Base-by-base conservation (phyloP, 2,113 vertebrate genomes). In the Triplophysa siluroides region DNA sequence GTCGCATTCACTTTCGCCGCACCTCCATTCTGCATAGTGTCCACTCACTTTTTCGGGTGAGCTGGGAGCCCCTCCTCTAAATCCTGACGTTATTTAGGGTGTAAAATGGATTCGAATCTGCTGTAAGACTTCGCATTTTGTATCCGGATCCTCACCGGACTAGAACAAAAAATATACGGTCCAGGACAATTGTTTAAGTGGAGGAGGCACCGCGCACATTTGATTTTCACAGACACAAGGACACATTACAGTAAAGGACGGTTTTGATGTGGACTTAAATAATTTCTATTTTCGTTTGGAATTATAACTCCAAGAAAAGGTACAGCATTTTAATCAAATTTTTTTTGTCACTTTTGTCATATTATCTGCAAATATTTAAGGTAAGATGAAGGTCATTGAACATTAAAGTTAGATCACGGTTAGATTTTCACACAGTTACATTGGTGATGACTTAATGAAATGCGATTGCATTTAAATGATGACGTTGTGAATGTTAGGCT, bases 101-200 rank as follows among this genome's bases (percentile, higher is more conserved):
- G 93, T 94, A 92, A 87, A 89, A 90, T 92, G 93, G 92, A 94
- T 93, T 95, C 94, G 93, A 95, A 94, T 93, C 95, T 94, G 92
- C 91, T 92, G 91, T 90, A 90, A 86, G 87, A 90, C 90, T 89
- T 84, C 83, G 83, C 90, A 91, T 88, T 85, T 84, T 87, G 83
- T 83, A 88, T 84, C 86, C 90, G 83, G 87, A 90, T 88, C 87
- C 83, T 54, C 18, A 18, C 50, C 72, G 84, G 83, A 77, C 90
- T 90, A 85, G 85, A 86, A 60, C 84, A 90, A 88, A 89, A 88
- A 83, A 85, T 86, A 75, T 81, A 82, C 81, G 76, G 84, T 76
- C 81, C 81, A 78, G 87, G 90, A 88, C 90, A 81, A 76, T 58
- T 72, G 85, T 11, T 1, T 47, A 72, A 72, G 29, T 3, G 45